phyloP scores from a whole-genome alignment of 2,113 vertebrate genomes.

The Stomatorhinus ivindoensis region DNA sequence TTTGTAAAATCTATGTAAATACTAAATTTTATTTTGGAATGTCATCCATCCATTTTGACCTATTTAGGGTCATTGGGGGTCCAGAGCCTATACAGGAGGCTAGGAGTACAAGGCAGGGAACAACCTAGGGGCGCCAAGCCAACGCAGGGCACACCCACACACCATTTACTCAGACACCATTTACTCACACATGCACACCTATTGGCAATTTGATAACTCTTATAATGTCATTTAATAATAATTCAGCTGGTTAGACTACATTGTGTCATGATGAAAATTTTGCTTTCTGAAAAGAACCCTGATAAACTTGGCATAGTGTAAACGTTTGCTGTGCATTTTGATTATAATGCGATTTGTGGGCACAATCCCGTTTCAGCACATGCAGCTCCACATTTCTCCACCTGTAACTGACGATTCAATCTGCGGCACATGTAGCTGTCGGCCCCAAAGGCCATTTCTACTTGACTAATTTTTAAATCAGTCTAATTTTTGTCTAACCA shows the following conservation, averaged over 20 bases:
- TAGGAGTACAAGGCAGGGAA: neutral
- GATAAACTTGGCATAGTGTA: neutral
- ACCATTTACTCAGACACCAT: neutral
- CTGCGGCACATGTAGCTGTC: constrained; percentile 23
- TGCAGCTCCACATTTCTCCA: neutral
- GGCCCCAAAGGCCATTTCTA: constrained; percentile 26
- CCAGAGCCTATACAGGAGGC: neutral
- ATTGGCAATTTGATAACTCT: neutral
- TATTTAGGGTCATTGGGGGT: neutral
- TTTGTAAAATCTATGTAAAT: neutral
- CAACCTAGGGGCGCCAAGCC: neutral
- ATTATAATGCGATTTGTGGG: neutral
- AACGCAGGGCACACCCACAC: neutral
- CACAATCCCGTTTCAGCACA: neutral
- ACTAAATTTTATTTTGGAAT: neutral
- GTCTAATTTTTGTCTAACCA: constrained; percentile 16
- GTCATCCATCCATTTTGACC: neutral
- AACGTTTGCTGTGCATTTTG: neutral
- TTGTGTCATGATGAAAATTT: neutral
- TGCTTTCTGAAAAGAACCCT: neutral
- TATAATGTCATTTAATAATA: neutral
- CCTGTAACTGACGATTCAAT: constrained; percentile 20
- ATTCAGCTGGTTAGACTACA: neutral
- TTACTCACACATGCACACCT: neutral
- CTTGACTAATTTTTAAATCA: neutral